These are phyloP conservation scores for Athetis lepigone DNA, from an alignment of 2,888 invertebrate genomes.

Conservation along the genomic window DNA sequence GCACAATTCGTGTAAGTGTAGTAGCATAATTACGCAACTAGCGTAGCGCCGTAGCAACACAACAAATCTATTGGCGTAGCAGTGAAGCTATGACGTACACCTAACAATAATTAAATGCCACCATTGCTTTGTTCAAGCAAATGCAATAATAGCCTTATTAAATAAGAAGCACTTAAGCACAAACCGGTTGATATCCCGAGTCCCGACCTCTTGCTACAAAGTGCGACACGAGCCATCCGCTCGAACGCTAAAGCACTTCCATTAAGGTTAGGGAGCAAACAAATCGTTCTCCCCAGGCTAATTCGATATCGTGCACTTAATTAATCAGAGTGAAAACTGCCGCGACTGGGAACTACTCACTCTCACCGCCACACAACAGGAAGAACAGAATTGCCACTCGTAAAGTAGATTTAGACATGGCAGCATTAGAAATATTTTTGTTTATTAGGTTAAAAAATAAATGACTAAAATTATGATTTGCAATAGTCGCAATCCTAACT, in stretches of 20 bases:
- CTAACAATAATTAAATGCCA: not conserved
- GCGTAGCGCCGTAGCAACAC: not conserved
- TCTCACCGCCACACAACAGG: not conserved
- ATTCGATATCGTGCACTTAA: conserved; percentile 74
- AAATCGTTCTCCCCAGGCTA: conserved; percentile 68
- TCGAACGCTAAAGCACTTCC: conserved; percentile 55
- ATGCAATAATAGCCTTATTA: conserved; percentile 3
- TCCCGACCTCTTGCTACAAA: conserved; percentile 19
- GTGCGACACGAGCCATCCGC: conserved; percentile 34
- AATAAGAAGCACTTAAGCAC: conserved; percentile 12
- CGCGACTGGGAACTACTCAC: conserved; percentile 50
- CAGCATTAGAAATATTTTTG: not conserved
- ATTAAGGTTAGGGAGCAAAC: conserved; percentile 71
- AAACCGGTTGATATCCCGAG: conserved; percentile 25
- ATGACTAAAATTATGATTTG: no score
- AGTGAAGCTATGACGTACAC: not conserved
- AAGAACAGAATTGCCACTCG: conserved; percentile 12
- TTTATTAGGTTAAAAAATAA: no score
- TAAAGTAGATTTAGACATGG: not conserved
- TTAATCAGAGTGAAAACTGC: conserved; percentile 73
- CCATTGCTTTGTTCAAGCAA: not conserved
- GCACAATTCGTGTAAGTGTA: not conserved
- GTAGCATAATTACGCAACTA: no score
- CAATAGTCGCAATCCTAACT: no score
- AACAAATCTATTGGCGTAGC: not conserved